These are phyloP conservation scores for Poeciliopsis paucimaculata DNA, from an alignment of 2,797 vertebrate genomes.

Conservation along the genomic window DNA sequence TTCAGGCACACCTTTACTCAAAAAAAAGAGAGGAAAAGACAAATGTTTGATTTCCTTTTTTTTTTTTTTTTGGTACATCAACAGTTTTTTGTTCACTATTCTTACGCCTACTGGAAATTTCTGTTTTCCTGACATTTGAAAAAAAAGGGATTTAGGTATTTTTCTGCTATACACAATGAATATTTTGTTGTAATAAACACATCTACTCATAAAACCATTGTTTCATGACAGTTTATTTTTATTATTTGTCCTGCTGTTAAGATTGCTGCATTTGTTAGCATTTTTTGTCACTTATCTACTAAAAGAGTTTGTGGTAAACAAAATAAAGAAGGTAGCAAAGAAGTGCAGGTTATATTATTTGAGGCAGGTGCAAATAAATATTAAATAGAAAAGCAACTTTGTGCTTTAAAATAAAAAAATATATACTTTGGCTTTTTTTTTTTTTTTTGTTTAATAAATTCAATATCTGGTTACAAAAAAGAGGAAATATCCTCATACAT, in stretches of 20 bases:
- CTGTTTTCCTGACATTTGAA: slow-evolving; percentile 9
- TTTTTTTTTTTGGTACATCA: not conserved
- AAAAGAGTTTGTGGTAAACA: not conserved
- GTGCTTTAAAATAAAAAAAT: not conserved
- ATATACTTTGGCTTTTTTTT: no score
- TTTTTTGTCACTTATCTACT: not conserved
- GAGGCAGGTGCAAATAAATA: not conserved
- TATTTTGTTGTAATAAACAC: slow-evolving; percentile 51
- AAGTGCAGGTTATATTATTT: not conserved
- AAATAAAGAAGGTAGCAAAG: not conserved
- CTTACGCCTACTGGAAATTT: slow-evolving; percentile 5
- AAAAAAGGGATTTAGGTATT: slow-evolving; percentile 6
- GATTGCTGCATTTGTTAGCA: slow-evolving; percentile 1
- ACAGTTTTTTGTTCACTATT: slow-evolving; percentile 2
- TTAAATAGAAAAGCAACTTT: not conserved
- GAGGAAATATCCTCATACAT: not conserved
- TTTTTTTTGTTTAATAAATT: no score
- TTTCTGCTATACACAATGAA: slow-evolving; percentile 21
- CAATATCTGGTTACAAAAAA: no score
- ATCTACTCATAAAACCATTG: slow-evolving; percentile 17
- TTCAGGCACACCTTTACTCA: slow-evolving; percentile 47
- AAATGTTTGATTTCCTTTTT: slow-evolving; percentile 2
- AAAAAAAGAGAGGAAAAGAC: not conserved
- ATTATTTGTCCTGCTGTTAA: slow-evolving; percentile 31
- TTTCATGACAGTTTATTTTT: slow-evolving; percentile 14